phyloP scores from a whole-genome alignment of 2,888 invertebrate species.

The Philereme transversata region DNA sequence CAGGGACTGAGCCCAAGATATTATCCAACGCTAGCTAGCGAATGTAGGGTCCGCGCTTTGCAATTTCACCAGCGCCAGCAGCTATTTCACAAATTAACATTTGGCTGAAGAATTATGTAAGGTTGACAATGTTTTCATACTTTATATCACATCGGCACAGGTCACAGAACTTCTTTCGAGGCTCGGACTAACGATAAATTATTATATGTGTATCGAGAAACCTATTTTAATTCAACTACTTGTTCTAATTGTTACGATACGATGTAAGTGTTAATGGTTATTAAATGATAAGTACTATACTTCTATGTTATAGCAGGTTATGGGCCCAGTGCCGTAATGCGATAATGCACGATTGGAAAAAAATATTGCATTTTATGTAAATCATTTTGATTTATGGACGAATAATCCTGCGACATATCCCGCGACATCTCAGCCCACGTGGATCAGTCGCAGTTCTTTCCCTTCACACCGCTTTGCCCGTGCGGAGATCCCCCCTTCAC shows the following conservation, averaged over 20 bases:
- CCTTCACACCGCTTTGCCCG: constrained; percentile 82
- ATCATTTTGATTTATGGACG: constrained; percentile 45
- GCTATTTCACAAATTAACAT: no score
- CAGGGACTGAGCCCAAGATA: constrained; percentile 59
- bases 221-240: no score
- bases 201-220: no score
- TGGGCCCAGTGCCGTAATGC: neutral
- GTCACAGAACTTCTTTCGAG: no score
- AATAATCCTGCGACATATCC: constrained; percentile 57
- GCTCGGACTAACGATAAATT: no score
- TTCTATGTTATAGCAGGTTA: neutral
- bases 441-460: constrained; percentile 69
- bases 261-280: no score
- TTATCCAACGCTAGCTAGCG: constrained; percentile 22
- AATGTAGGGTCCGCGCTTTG: neutral
- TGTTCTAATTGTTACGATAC: no score
- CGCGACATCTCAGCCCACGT: constrained; percentile 46
- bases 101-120: no score
- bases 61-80: no score
- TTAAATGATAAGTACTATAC: no score
- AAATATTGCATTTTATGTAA: neutral
- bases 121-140: no score
- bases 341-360: neutral
- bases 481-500: constrained; percentile 72
- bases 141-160: no score